Base-by-base conservation (phyloP, 2,797 vertebrate genomes). In the Tenualosa thibaudeaui region DNA sequence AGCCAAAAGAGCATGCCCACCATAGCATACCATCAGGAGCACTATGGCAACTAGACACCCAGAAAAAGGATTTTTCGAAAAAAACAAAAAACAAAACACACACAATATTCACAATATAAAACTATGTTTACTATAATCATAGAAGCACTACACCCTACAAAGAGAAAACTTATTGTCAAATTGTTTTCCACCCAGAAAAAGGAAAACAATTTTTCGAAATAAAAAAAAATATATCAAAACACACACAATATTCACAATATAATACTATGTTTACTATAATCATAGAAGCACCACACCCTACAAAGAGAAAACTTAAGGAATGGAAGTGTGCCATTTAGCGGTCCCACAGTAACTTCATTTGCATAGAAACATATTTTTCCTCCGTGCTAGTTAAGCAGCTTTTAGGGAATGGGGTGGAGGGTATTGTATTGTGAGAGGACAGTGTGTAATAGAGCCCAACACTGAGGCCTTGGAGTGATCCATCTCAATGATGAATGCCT, bases 401-500 rank as follows among this genome's bases (percentile, higher is more conserved):
- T 13, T 53, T 53, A 53, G 51, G 15, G 51, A 13, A 53, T 62
- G 51, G 7, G 51, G 51, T 12, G 51, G 51, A 10, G 51, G 13
- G 51, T 1, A 15, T 13, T 15, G 51, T 75, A 75, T 75, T 75
- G 68, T 75, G 31, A 17, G 68, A 31, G 65, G 13, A 65, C 62
- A 65, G 62, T 26, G 9, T 65, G 62, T 65, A 65, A 65, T 31
- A 8, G 8, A 65, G 62, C 26, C 24, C 26, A 65, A 8, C 62
- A 31, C 62, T 10, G 62, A 65, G 62, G 62, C 62, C 62, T 65
- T 65, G 62, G 62, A 65, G 24, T 65, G 24, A 65, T 65, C 62
- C 62, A 65, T 65, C 62, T 65, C 24, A 12, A 26, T 65, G 62
- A 65, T 31, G 62, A 65, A 65, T 65, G 62, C 24, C 62, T 65